Percentiles rank a stretch among this genome's conserved stretches.
phyloP scores from a whole-genome alignment of 1,140 invertebrate species.

The Ruditapes philippinarum region DNA sequence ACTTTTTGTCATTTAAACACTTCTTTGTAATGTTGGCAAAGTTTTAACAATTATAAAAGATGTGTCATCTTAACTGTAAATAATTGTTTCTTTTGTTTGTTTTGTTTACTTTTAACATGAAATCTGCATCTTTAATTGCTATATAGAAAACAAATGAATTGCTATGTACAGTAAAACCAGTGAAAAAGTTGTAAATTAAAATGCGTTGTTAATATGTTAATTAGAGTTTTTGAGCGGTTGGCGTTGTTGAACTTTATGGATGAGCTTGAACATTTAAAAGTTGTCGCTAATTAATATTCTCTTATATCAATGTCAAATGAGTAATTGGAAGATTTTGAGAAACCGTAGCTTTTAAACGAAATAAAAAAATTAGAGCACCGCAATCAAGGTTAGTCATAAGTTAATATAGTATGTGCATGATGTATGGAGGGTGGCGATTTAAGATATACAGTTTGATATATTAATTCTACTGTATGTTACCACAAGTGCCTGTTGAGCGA shows the following conservation, averaged over 20 bases:
- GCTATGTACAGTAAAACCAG: too few relatives aligned
- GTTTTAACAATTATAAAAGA: too few relatives aligned
- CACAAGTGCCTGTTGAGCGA: not conserved
- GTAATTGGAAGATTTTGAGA: slow-evolving; percentile 19
- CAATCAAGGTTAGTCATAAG: slow-evolving; percentile 28
- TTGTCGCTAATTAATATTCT: slow-evolving; percentile 38
- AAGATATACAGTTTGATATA: not conserved
- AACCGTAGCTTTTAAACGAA: not conserved
- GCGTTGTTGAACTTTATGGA: not conserved
- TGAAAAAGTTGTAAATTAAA: not conserved
- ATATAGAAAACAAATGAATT: too few relatives aligned
- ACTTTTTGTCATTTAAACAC: too few relatives aligned
- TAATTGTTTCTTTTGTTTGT: too few relatives aligned
- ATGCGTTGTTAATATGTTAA: slow-evolving; percentile 24
- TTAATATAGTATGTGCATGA: not conserved
- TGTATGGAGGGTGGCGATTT: not conserved
- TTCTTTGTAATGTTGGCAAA: too few relatives aligned
- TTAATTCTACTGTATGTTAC: not conserved
- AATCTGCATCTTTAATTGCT: too few relatives aligned
- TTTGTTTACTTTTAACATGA: too few relatives aligned
- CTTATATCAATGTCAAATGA: slow-evolving; percentile 28
- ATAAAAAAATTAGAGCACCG: too few relatives aligned
- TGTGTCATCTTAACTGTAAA: too few relatives aligned
- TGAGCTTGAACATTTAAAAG: not conserved
- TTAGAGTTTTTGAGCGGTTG: not conserved